Conservation (phyloP, 2,797 vertebrate species). For the Botia kubotai region DNA sequence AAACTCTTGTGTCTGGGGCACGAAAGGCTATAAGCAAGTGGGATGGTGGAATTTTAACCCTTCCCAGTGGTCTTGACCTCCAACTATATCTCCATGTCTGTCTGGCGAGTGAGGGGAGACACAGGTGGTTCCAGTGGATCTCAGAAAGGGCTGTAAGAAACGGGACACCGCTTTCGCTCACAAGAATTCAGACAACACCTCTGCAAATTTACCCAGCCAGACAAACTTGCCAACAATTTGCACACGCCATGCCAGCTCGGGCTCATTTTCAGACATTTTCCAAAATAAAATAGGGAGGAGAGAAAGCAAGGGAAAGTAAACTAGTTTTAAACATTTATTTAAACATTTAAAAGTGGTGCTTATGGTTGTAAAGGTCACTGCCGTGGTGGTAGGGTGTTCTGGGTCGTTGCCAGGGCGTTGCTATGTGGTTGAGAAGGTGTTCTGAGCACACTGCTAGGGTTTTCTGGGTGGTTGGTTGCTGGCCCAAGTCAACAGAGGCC, state of each 20-base stretch:
- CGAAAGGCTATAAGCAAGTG: conserved; percentile 15
- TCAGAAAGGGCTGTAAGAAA: conserved; percentile 57
- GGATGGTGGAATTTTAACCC: conserved; percentile 19
- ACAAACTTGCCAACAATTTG: conserved; percentile 71
- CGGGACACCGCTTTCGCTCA: conserved; percentile 68
- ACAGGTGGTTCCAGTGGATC: conserved; percentile 45
- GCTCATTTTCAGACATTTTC: conserved; percentile 50
- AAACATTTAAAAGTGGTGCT: not conserved
- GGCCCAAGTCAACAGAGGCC: not conserved
- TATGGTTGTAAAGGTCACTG: not conserved
- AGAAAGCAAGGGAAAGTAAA: not conserved
- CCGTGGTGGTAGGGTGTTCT: not conserved
- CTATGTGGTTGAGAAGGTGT: not conserved
- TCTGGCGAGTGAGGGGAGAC: conserved; percentile 33
- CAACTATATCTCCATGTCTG: conserved; percentile 6
- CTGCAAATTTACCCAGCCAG: conserved; percentile 67
- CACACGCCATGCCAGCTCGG: not conserved
- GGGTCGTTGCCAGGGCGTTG: conserved; percentile 4
- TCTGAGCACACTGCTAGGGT: not conserved
- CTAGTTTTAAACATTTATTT: not conserved
- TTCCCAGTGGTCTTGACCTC: conserved; percentile 15
- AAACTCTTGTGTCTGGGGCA: conserved; percentile 26
- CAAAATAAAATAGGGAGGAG: conserved; percentile 22
- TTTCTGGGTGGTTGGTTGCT: not conserved
- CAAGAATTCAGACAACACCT: conserved; percentile 79